Percentiles rank a stretch among this genome's conserved stretches.
Conservation (phyloP, 2,888 invertebrate species). For the Zygogramma bicolorata region DNA sequence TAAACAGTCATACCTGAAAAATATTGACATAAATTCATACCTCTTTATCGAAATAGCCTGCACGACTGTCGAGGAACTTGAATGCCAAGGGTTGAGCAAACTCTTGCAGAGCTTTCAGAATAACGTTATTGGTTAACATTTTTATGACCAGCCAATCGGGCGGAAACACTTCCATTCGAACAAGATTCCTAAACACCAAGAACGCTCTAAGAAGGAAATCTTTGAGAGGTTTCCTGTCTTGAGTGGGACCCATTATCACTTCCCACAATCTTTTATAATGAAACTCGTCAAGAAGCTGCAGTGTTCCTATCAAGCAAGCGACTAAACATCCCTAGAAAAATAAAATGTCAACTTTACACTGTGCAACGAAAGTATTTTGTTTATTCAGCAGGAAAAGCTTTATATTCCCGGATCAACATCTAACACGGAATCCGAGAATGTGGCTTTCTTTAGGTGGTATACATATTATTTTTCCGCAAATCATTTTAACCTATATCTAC, state of each 20-base stretch:
- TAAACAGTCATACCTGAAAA: no score
- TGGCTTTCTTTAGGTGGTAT: no score
- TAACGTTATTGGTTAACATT: constrained; percentile 88
- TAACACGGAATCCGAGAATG: no score
- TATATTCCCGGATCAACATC: no score
- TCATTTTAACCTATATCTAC: no score
- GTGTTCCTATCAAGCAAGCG: constrained; percentile 85
- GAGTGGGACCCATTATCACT: constrained; percentile 76
- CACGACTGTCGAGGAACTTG: constrained; percentile 79
- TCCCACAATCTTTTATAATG: constrained; percentile 92
- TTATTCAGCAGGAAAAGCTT: no score
- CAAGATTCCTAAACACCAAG: constrained; percentile 82
- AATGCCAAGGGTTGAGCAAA: constrained; percentile 89
- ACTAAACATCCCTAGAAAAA: constrained; percentile 82
- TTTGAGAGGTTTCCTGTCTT: constrained; percentile 84
- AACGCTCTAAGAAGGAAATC: constrained; percentile 88
- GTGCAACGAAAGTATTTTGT: no score
- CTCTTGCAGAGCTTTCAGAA: constrained; percentile 87
- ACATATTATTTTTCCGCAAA: no score
- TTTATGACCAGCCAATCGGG: constrained; percentile 92
- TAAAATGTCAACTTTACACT: neutral
- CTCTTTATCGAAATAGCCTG: constrained; percentile 82
- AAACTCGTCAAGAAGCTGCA: constrained; percentile 88
- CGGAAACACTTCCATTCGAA: constrained; percentile 85
- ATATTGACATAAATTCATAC: no score